Base-by-base conservation (phyloP, 2,113 vertebrate genomes). In the Megaceryle maxima region DNA sequence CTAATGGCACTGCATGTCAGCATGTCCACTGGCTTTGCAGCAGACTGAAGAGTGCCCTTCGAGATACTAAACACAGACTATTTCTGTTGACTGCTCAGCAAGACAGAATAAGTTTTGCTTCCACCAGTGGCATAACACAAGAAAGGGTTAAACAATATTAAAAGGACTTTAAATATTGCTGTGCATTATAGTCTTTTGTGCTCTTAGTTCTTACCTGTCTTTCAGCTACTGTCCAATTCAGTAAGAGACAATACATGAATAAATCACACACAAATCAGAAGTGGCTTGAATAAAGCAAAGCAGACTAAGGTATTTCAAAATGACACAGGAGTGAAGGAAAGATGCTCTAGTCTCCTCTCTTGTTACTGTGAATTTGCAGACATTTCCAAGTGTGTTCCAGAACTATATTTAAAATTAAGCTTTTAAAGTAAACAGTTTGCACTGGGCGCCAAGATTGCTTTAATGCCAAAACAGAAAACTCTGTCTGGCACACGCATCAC, bases 341-440 rank as follows among this genome's bases (percentile, higher is more conserved):
- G 0, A 57, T 85, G 57, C 41, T 68, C 48, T 78, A 43, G 67
- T 70, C 53, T 91, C 67, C 64, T 75, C 51, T 87, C 86, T 25
- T 46, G 55, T 73, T 76, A 66, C 57, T 43, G 76, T 66, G 89
- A 73, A 87, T 92, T 87, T 94, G 84, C 88, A 96, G 91, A 89
- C 77, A 37, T 63, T 87, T 89, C 83, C 94, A 85, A 89, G 59
- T 9, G 17, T n/a, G 53, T 85, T 94, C 91, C 77, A 91, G 88
- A 92, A 82, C 91, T 93, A 62, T 84, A 91, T 91, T 94, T 96
- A 94, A 96, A 94, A 95, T 87, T 57, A 94, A 95, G 68, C 81
- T 92, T 94, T 92, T 91, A 92, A 96, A 97, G 91, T 93, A 96
- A 97, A 96, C 91, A 94, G 70, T 79, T 92, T 87, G 57, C 22